A percentile compares a stretch with the other conserved stretches of the same genome.
Evolutionary conservation across 2,797 vertebrate species (phyloP).

Genomic region (Sebastes cheni): DNA sequence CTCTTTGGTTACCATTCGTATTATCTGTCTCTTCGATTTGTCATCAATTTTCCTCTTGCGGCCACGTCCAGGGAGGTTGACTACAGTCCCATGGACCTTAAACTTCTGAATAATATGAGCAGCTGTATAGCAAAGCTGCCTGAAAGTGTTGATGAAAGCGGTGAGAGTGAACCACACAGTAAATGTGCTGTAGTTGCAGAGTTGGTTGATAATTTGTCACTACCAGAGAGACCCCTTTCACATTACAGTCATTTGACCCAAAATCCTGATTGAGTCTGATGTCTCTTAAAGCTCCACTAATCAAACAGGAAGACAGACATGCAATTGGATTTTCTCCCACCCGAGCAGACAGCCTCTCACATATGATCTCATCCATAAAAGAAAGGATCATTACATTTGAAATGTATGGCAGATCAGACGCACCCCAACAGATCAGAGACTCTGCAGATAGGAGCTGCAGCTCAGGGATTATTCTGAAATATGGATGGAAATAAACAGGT

Average conservation of each 20-base stretch:
- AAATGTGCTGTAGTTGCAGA: background rate
- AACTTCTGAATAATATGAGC: too few relatives aligned
- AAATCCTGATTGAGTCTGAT: background rate
- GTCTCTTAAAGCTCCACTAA: background rate
- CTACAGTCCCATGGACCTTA: too few relatives aligned
- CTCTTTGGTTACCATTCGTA: too few relatives aligned
- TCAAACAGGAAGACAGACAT: background rate
- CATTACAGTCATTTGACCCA: background rate
- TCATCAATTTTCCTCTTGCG: too few relatives aligned
- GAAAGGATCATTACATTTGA: background rate
- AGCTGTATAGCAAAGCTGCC: background rate
- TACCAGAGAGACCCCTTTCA: background rate
- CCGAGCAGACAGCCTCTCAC: background rate
- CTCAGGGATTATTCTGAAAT: constrained; percentile 1
- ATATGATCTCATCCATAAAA: background rate
- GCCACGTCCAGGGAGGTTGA: too few relatives aligned
- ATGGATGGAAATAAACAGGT: constrained; percentile 11
- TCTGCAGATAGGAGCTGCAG: background rate
- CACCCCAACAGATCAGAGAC: background rate
- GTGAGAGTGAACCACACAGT: background rate
- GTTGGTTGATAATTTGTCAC: background rate
- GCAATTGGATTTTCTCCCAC: background rate
- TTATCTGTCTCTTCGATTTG: too few relatives aligned
- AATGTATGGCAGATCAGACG: background rate
- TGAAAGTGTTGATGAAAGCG: background rate